phyloP scores from a whole-genome alignment of 1,140 invertebrate genomes.

The Macrocentrus cingulum region DNA sequence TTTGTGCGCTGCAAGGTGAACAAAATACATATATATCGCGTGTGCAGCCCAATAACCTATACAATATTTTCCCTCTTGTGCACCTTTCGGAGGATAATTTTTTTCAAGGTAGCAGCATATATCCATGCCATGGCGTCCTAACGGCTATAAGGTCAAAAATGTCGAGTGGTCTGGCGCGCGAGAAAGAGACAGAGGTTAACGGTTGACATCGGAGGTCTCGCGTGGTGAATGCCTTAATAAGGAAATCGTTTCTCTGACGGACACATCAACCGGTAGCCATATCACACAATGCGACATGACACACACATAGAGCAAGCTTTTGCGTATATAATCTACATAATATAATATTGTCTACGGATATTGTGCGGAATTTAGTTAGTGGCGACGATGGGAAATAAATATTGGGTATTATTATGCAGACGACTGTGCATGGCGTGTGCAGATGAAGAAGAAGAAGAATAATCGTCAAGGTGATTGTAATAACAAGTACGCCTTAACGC shows the following conservation, averaged over 20 bases:
- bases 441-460: neutral
- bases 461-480: neutral
- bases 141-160: neutral
- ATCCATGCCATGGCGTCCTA: neutral
- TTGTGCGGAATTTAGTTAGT: neutral
- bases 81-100: too few species aligned
- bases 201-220: conserved; percentile 13
- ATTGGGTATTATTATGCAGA: neutral
- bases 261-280: conserved; percentile 9
- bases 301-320: neutral
- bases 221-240: conserved; percentile 10
- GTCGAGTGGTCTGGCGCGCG: neutral
- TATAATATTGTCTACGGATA: neutral
- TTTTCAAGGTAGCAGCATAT: neutral
- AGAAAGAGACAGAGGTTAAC: conserved; percentile 1
- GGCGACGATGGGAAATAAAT: neutral
- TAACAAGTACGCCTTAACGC: neutral
- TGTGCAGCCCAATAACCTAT: too few species aligned
- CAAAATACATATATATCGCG: too few species aligned
- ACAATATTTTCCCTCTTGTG: too few species aligned
- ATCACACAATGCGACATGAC: neutral
- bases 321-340: neutral
- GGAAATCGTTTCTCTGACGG: conserved; percentile 9
- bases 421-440: too few species aligned
- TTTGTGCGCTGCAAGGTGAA: too few species aligned